These are phyloP conservation scores for Fringilla coelebs DNA, from an alignment of 2,797 vertebrate species.

Conservation along the genomic window DNA sequence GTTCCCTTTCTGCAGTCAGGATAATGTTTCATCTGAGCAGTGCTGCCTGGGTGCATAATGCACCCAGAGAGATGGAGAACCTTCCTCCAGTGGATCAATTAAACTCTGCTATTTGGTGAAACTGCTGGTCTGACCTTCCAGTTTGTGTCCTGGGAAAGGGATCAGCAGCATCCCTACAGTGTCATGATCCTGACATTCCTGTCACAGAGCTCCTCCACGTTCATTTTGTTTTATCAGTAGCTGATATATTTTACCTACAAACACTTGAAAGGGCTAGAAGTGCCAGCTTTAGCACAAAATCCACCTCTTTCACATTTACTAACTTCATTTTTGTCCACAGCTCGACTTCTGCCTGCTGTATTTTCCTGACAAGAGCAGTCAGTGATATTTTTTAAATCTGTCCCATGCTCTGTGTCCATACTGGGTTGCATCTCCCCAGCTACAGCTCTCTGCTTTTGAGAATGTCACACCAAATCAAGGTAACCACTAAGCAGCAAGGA, in stretches of 20 bases:
- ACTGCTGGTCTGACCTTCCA: not conserved
- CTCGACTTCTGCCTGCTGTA: not conserved
- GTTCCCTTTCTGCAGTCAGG: not conserved
- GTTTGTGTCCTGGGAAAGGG: not conserved
- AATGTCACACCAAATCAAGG: not conserved
- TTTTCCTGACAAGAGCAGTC: not conserved
- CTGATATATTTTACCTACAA: not conserved
- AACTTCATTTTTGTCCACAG: not conserved
- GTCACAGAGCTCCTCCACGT: not conserved
- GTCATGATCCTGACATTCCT: not conserved
- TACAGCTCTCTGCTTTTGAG: not conserved
- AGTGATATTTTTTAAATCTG: constrained; percentile 1
- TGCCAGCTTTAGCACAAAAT: not conserved
- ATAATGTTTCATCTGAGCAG: not conserved
- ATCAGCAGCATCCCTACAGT: not conserved
- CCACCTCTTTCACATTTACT: not conserved
- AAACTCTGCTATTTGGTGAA: not conserved
- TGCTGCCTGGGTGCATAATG: not conserved
- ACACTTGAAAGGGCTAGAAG: not conserved
- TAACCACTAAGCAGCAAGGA: not conserved
- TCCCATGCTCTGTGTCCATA: not conserved
- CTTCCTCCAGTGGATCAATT: not conserved
- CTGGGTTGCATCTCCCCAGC: not conserved
- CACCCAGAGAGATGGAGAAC: not conserved
- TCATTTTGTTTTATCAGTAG: not conserved